These are phyloP conservation scores for Rhinolophus ferrumequinum DNA, from an alignment of 2,113 vertebrate genomes.

Conservation along the genomic window DNA sequence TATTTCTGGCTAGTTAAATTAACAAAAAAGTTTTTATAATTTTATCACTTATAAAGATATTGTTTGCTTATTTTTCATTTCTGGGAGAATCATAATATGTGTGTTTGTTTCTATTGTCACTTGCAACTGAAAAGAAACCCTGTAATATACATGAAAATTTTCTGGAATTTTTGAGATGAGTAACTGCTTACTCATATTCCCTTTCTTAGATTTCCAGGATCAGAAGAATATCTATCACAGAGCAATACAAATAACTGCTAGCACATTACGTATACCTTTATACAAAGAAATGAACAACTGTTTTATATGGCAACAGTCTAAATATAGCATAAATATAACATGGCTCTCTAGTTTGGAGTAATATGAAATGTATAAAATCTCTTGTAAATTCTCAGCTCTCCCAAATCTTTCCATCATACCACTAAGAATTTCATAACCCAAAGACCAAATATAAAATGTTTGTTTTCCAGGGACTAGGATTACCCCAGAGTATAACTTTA, in stretches of 20 bases:
- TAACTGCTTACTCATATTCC: neutral
- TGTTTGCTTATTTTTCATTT: neutral
- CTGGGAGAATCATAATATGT: neutral
- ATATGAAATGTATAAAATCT: neutral
- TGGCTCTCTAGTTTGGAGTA: neutral
- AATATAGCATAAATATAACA: neutral
- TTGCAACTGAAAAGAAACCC: neutral
- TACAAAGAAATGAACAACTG: neutral
- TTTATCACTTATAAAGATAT: neutral
- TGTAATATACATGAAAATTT: neutral
- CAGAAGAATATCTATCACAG: neutral
- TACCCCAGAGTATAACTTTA: neutral
- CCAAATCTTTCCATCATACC: neutral
- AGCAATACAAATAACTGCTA: neutral
- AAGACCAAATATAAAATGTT: neutral
- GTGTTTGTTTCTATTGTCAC: neutral
- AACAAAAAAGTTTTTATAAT: neutral
- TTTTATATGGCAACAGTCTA: neutral
- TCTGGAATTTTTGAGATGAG: neutral
- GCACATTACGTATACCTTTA: neutral
- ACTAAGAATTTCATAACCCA: conserved; percentile 15
- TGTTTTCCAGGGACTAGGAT: neutral
- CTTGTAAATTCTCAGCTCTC: neutral
- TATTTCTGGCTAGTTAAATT: neutral
- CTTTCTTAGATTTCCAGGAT: neutral